Base-by-base conservation (phyloP, 2,888 invertebrate species). In the Melieria picta region DNA sequence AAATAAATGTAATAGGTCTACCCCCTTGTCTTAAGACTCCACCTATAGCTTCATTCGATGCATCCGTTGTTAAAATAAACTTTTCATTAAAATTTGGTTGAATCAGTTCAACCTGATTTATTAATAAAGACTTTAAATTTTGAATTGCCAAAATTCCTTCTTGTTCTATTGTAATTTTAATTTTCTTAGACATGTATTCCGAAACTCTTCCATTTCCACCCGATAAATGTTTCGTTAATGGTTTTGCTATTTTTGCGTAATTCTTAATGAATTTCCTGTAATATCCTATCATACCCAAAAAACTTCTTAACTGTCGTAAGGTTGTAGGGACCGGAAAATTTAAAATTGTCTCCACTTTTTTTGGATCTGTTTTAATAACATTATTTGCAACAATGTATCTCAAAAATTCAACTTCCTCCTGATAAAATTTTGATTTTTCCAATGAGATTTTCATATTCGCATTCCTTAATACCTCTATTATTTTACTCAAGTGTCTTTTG, bases 1-100 rank as follows among this genome's bases (percentile, higher is more conserved):
- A 82, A 7, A 81, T 75, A 67, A 78, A 82, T 43, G 78, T 79
- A n/a, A 82, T 74, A 1, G 80, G 81, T 60, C 75, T 68, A 72
- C 78, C 74, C 16, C 73, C 78, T 75, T 83, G 82, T 5, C 74
- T 73, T 13, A 82, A 63, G 5, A 83, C 79, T 4, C 74, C 78
- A 0, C 81, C 83, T 2, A 82, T 63, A 1, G 82, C 82, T 13
- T 62, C 75, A 52, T 80, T 72, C 16, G 78, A 77, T 1, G 82
- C 82, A 69, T 83, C 83, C 4, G 81, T 82, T 1, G 81, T 81
- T 50, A 65, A 45, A 10, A 82, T 30, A 46, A 55, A 65, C 45
- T 70, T 70, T 65, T 74, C 61, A n/a, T 46, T 61, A 63, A 82
- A 84, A 10, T 77, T 70, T 74, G 80, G 74, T 42, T 69, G 63